Evolutionary conservation across 35 echinoderm and acorn worm species (phyloP), one percentile per base, ranked within the genome.

Genomic region (Diadema setosum): DNA sequence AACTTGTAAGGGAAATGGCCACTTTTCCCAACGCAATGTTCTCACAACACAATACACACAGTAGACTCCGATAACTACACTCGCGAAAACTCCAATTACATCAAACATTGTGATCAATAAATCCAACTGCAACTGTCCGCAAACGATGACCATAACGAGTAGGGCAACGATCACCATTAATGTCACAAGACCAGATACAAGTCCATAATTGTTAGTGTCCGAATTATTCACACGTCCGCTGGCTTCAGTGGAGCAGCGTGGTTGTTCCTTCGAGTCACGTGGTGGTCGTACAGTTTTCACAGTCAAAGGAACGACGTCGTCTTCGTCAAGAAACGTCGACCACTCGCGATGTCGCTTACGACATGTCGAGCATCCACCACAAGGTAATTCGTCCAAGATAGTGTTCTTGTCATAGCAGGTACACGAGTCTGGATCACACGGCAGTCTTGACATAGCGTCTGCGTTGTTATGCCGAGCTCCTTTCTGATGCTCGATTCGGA

Each of bases 381-480:
- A 88, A 1, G 86, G 86, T 40, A 88, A 40, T 24, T 88, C 69
- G 9, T 6, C 17, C 3, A 88, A 18, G 20, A 81, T 26, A 3
- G 76, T 44, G 12, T 41, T 23, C 18, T 73, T 24, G 23, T 80
- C 42, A 41, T 88, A 88, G 29, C 69, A 70, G 30, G 37, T 58
- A 32, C 26, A 36, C 5, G 11, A 26, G 1, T 80, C 70, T 55
- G 33, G 86, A 24, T 42, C 34, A 29, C 82, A 84, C 33, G 86
- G 70, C 29, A 80, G 75, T 40, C 90, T 39, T 11, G 84, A 88
- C 5, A 92, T 25, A 40, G 84, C 84, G 43, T 92, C 90, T 18
- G 84, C 90, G 87, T 92, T 86, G 6, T 35, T n/a, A 37, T 87
- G 90, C 35, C 65, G 43, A 2, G 16, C 65, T 4, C 90, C 90